A percentile compares a stretch with the other conserved stretches of the same genome.
Conservation (phyloP, 2,113 vertebrate genomes). For the Apistogramma diplotaenia region DNA sequence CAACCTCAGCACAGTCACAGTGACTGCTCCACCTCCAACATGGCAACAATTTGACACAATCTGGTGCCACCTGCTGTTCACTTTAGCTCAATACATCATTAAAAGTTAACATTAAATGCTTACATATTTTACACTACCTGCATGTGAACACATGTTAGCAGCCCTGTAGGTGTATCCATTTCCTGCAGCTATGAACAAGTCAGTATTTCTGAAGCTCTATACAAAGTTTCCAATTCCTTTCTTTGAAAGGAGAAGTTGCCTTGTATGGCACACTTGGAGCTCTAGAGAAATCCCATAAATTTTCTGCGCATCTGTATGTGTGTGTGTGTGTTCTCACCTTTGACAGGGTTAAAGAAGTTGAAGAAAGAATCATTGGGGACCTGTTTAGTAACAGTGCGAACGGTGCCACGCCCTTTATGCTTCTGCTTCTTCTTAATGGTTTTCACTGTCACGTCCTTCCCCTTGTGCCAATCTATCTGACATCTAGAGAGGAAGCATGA, state of each 20-base stretch:
- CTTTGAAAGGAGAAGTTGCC: background rate
- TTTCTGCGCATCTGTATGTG: background rate
- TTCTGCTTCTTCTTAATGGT: constrained; percentile 99
- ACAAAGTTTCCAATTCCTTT: background rate
- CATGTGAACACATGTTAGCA: background rate
- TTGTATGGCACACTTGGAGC: background rate
- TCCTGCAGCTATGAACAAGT: background rate
- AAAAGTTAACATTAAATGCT: background rate
- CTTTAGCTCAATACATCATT: background rate
- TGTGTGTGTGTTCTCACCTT: constrained; percentile 75
- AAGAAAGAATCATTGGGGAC: constrained; percentile 97
- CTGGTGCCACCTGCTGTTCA: constrained; percentile 67
- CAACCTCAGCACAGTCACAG: background rate
- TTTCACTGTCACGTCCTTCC: constrained; percentile 96
- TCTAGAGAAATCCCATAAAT: background rate
- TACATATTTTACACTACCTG: background rate
- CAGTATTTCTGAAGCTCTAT: rapidly evolving
- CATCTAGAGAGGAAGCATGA: constrained; percentile 74
- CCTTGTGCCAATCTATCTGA: constrained; percentile 96
- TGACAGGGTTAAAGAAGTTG: constrained; percentile 96
- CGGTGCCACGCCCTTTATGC: constrained; percentile 95
- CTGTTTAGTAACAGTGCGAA: constrained; percentile 93
- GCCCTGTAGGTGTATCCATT: background rate
- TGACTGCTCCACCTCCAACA: background rate
- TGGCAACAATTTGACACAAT: background rate